Conservation (phyloP, 2,113 vertebrate species). For the Nibea coibor region DNA sequence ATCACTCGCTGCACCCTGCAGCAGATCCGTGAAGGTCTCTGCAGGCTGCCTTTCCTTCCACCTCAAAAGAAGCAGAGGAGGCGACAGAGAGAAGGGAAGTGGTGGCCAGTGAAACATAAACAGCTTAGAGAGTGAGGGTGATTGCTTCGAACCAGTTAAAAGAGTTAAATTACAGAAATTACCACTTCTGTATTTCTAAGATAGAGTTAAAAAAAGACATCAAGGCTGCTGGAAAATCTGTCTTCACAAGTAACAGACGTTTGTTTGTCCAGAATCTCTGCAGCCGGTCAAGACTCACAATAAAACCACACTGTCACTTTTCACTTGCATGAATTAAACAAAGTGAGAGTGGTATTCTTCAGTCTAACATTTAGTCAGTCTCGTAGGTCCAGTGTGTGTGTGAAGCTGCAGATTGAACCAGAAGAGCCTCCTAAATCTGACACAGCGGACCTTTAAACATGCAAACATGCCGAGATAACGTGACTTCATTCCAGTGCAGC, state of each 20-base stretch:
- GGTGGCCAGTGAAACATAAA: slow-evolving; percentile 40
- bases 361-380: too few species aligned
- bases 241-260: neutral
- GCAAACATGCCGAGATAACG: neutral
- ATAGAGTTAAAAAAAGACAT: neutral
- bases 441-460: too few species aligned
- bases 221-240: neutral
- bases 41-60: slow-evolving; percentile 40
- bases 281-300: neutral
- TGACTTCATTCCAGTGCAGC: too few species aligned
- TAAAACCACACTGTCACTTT: neutral
- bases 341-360: neutral
- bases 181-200: neutral
- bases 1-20: slow-evolving; percentile 59
- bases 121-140: slow-evolving; percentile 14
- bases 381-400: neutral
- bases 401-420: too few species aligned
- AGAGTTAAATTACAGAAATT: slow-evolving; percentile 12
- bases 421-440: too few species aligned
- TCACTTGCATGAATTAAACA: neutral
- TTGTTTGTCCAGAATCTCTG: neutral
- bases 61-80: slow-evolving; percentile 27
- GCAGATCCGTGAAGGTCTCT: slow-evolving; percentile 54
- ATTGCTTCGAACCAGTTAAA: slow-evolving; percentile 30
- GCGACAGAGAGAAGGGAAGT: neutral